Percentiles rank a stretch among this genome's conserved stretches.
Evolutionary conservation across 2,888 invertebrate species (phyloP).

Genomic region (Drosophila falleni): DNA sequence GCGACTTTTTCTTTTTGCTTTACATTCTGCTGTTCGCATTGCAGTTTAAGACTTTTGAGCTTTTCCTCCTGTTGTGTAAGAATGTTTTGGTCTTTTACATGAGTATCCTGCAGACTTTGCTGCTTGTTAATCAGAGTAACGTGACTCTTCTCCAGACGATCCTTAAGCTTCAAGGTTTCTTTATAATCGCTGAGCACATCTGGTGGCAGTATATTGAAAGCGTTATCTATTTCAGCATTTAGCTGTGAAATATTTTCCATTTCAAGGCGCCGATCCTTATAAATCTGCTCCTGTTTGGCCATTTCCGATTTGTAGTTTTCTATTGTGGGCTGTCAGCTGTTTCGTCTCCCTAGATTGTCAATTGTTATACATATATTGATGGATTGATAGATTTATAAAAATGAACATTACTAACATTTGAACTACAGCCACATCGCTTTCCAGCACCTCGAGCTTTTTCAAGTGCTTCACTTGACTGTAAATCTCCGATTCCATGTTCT

Average conservation of each 20-base stretch:
- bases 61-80: slow-evolving; percentile 22
- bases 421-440: slow-evolving; percentile 65
- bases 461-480: slow-evolving; percentile 50
- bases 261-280: slow-evolving; percentile 55
- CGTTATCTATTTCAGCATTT: slow-evolving; percentile 51
- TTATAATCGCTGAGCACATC: slow-evolving; percentile 47
- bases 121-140: slow-evolving; percentile 9
- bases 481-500: slow-evolving; percentile 41
- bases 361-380: neutral
- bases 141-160: slow-evolving; percentile 40
- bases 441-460: slow-evolving; percentile 68
- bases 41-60: slow-evolving; percentile 18
- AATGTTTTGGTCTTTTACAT: slow-evolving; percentile 21
- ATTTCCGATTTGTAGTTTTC: slow-evolving; percentile 51
- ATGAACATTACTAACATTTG: slow-evolving; percentile 47
- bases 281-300: slow-evolving; percentile 36
- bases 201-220: slow-evolving; percentile 49
- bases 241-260: slow-evolving; percentile 46
- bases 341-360: slow-evolving; percentile 45
- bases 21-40: slow-evolving; percentile 31
- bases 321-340: slow-evolving; percentile 26
- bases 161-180: slow-evolving; percentile 40
- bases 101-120: slow-evolving; percentile 10
- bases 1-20: slow-evolving; percentile 12
- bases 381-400: neutral